Conservation (phyloP, 2,797 vertebrate genomes). For the Xyrichtys novacula region DNA sequence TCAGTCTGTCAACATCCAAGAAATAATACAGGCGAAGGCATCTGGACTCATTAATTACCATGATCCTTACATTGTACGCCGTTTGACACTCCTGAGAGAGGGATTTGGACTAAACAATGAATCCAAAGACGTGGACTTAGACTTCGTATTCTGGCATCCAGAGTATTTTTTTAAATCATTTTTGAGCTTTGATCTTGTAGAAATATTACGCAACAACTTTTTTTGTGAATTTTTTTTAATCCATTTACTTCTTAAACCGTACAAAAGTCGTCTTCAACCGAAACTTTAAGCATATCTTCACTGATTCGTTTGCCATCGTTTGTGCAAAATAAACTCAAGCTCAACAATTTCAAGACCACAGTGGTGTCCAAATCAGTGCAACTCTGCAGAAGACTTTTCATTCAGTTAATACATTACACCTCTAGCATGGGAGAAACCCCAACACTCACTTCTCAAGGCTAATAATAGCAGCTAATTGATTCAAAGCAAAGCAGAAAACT, state of each 20-base stretch:
- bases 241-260: neutral
- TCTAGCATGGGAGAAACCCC: neutral
- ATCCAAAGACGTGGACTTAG: conserved; percentile 1
- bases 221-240: neutral
- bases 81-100: neutral
- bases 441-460: neutral
- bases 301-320: no score
- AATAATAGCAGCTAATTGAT: neutral
- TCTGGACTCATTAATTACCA: conserved; percentile 7
- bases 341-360: no score
- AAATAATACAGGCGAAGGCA: conserved; percentile 9
- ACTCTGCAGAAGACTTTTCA: no score
- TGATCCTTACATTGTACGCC: neutral
- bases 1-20: conserved; percentile 25
- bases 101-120: neutral
- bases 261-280: no score
- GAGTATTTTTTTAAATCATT: conserved; percentile 8
- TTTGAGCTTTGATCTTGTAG: neutral
- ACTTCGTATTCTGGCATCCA: neutral
- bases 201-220: neutral
- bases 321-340: neutral
- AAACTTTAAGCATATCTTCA: neutral
- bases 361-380: no score
- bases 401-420: neutral
- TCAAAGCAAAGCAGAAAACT: neutral